Evolutionary conservation across 2,888 invertebrate species (phyloP).

Genomic region (Eristalis arbustorum): DNA sequence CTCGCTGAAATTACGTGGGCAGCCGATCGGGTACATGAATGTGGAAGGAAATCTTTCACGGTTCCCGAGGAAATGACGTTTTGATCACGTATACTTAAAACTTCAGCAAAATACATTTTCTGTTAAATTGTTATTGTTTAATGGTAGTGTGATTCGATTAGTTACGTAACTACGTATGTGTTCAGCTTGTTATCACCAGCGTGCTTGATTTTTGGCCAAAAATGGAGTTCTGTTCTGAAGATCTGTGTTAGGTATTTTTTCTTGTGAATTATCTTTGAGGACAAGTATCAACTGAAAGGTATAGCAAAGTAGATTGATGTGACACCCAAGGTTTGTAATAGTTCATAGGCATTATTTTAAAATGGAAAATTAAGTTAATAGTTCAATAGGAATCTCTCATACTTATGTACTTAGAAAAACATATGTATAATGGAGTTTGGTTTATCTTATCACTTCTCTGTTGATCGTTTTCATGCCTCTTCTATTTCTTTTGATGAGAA

Average conservation of each 20-base stretch:
- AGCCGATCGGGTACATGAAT: neutral
- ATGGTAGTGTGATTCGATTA: neutral
- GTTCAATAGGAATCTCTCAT: neutral
- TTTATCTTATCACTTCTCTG: neutral
- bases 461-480: neutral
- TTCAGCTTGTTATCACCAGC: slow-evolving; percentile 11
- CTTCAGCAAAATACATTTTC: neutral
- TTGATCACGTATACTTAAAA: neutral
- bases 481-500: neutral
- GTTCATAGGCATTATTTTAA: neutral
- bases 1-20: neutral
- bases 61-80: neutral
- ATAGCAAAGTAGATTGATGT: too few species aligned
- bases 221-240: neutral
- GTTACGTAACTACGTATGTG: slow-evolving; percentile 6
- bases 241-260: neutral
- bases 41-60: neutral
- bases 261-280: neutral
- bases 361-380: neutral
- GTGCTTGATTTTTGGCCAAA: neutral
- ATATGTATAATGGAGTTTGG: neutral
- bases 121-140: neutral
- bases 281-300: neutral
- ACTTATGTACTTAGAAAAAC: neutral
- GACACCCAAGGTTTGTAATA: too few species aligned